These are phyloP conservation scores for Tupiocoris notatus DNA, from an alignment of 2,888 invertebrate genomes.

Conservation along the genomic window DNA sequence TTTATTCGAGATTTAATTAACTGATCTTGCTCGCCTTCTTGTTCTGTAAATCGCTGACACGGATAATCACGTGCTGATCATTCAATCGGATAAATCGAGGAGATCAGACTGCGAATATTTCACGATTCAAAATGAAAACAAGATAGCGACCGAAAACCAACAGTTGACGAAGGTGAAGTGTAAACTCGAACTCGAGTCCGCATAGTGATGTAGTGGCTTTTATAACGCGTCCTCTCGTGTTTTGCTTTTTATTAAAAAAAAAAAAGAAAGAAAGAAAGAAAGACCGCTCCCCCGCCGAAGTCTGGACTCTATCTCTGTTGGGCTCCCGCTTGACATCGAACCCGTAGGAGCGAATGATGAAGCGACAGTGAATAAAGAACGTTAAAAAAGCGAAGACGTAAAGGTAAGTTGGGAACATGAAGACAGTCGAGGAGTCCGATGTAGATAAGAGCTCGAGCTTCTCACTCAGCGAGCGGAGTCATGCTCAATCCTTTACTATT, in stretches of 20 bases:
- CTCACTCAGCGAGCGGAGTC: no score
- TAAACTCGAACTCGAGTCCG: neutral
- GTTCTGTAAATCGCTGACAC: no score
- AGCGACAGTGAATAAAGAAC: constrained; percentile 4
- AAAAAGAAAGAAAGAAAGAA: constrained; percentile 4
- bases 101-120: no score
- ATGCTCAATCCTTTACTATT: no score
- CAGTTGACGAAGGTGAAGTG: neutral
- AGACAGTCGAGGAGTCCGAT: constrained; percentile 27
- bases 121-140: neutral
- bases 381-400: constrained; percentile 31
- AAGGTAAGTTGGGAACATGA: constrained; percentile 35
- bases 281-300: neutral
- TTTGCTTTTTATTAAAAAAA: constrained; percentile 30
- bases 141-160: neutral
- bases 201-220: constrained; percentile 28
- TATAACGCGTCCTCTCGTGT: constrained; percentile 32
- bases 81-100: no score
- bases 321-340: neutral
- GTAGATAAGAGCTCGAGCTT: constrained; percentile 23
- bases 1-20: no score
- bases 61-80: no score
- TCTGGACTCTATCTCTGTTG: neutral
- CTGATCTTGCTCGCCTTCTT: no score
- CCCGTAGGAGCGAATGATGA: neutral